Base-by-base conservation (phyloP, 1,140 invertebrate species). In the Megathymus violae region DNA sequence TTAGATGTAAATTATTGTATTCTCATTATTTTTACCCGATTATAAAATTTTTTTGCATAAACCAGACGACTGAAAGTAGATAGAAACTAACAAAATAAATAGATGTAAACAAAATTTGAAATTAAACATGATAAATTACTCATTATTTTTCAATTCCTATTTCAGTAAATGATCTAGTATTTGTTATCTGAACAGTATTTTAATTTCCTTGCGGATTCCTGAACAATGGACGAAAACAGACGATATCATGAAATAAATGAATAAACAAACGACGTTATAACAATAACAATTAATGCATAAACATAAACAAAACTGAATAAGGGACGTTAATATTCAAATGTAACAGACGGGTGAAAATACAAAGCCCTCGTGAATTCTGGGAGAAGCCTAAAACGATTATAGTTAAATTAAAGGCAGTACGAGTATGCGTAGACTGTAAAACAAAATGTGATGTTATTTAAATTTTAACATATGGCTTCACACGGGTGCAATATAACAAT, bases 251-350 rank as follows among this genome's bases (percentile, higher is more conserved):
- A 36, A 36, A n/a, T n/a, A n/a, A 36, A 7, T 36, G 34, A 36
- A 22, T 46, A 46, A 46, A 46, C 43, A 46, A 46, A 46, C 43
- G 11, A 22, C 17, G 43, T 17, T n/a, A 11, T 46, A 46, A 46
- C 43, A 25, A 22, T 46, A 46, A 46, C 43, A 46, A 22, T 46
- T 46, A 46, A 25, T 17, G 19, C 43, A 46, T 11, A 46, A 46
- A 48, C 25, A 48, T 48, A 48, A 48, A 48, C 14, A 48, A 15
- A 31, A 48, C 31, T 48, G 22, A 14, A 31, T 25, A 9, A 17
- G 25, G 46, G 22, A 4, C 46, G 46, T 48, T 48, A 48, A 48
- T 31, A 48, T 48, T 48, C 46, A 48, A 48, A 48, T 48, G 46
- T 15, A 31, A 48, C 46, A 48, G 46, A 48, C 46, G 46, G 46